phyloP scores from a whole-genome alignment of 2,113 vertebrate genomes.

The Microcebus jonahi region DNA sequence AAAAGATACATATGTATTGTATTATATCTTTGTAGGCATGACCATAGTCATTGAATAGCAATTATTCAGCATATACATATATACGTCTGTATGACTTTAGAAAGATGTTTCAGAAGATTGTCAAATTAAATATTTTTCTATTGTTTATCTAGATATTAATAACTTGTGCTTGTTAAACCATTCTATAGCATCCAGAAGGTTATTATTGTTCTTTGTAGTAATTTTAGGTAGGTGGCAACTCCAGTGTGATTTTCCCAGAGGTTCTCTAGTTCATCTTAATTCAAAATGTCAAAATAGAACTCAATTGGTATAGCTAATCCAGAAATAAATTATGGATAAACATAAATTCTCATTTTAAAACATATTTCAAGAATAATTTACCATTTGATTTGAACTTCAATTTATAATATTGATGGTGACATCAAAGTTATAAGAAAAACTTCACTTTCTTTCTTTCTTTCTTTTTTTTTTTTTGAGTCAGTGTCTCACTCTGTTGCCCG shows the following conservation, averaged over 20 bases:
- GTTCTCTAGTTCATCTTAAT: neutral
- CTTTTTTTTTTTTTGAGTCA: too few relatives aligned
- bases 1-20: neutral
- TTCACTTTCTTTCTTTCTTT: slow-evolving; percentile 60
- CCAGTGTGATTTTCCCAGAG: neutral
- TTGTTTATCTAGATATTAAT: neutral
- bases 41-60: neutral
- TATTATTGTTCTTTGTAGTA: slow-evolving; percentile 46
- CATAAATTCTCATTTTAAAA: neutral
- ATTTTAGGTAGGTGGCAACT: slow-evolving; percentile 43
- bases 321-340: neutral
- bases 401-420: slow-evolving; percentile 70
- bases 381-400: slow-evolving; percentile 71
- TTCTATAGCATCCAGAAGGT: neutral
- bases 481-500: too few relatives aligned
- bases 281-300: slow-evolving; percentile 14
- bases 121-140: neutral
- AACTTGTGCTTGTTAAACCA: neutral
- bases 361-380: slow-evolving; percentile 69
- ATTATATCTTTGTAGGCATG: neutral
- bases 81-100: neutral
- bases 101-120: neutral
- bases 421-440: slow-evolving; percentile 77
- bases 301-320: slow-evolving; percentile 55
- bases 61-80: neutral